These are phyloP conservation scores for Sylvilagus floridanus DNA, from an alignment of 2,797 vertebrate genomes.

Conservation along the genomic window DNA sequence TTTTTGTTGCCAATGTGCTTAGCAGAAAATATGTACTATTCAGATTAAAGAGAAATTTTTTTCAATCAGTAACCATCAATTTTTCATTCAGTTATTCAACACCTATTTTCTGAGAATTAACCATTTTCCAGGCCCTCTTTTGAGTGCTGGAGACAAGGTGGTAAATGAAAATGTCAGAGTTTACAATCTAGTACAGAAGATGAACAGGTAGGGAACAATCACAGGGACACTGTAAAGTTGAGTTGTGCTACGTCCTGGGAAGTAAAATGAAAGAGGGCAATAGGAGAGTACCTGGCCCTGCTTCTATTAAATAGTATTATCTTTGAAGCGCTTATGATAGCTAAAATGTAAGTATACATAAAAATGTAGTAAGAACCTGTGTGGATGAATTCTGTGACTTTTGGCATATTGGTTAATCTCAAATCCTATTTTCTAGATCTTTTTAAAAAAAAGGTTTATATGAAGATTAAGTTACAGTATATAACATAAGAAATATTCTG, in stretches of 20 bases:
- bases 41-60: background rate
- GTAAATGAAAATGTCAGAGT: background rate
- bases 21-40: background rate
- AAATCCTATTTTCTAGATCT: constrained; percentile 16
- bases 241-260: fast-evolving
- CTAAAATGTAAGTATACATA: background rate
- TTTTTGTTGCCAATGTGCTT: background rate
- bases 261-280: background rate
- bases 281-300: background rate
- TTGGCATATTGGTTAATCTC: background rate
- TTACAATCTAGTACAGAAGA: background rate
- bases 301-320: background rate
- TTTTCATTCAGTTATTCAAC: constrained; percentile 3
- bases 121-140: background rate
- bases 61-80: background rate
- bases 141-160: background rate
- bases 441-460: background rate
- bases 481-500: background rate
- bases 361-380: background rate
- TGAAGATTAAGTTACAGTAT: constrained; percentile 1
- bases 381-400: background rate
- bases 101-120: background rate
- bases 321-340: background rate
- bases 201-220: background rate
- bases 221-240: background rate